These are phyloP conservation scores for Scalopus aquaticus DNA, from an alignment of 2,113 vertebrate species.

Conservation along the genomic window DNA sequence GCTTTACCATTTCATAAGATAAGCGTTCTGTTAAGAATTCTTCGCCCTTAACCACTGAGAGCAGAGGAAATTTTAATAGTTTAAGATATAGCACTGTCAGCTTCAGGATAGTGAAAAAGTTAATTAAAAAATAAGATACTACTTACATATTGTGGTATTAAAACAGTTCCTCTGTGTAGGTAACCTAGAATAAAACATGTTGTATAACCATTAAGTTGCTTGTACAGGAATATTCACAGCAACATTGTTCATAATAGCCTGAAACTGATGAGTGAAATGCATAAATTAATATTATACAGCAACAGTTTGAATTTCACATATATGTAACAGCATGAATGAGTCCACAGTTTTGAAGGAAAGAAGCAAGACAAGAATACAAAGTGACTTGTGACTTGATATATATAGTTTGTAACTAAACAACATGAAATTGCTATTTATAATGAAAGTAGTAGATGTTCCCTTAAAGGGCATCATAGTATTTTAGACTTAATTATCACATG, in stretches of 20 bases:
- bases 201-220: background rate
- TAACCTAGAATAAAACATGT: background rate
- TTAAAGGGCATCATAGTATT: background rate
- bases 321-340: background rate
- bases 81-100: background rate
- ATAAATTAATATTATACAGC: background rate
- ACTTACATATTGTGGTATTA: background rate
- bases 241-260: background rate
- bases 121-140: background rate
- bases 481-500: background rate
- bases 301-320: background rate
- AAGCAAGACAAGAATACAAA: background rate
- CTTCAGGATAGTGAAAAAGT: background rate
- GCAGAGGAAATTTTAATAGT: conserved; percentile 12
- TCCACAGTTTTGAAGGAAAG: background rate
- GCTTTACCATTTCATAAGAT: background rate
- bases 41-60: background rate
- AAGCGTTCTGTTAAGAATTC: background rate
- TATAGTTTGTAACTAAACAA: background rate
- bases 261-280: background rate
- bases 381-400: background rate
- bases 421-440: background rate
- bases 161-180: background rate
- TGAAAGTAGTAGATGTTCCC: background rate
- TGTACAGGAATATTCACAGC: background rate